A percentile compares a stretch with the other conserved stretches of the same genome.
These are phyloP conservation scores for Nothocercus nigrocapillus DNA, from an alignment of 2,113 vertebrate species.

Conservation along the genomic window DNA sequence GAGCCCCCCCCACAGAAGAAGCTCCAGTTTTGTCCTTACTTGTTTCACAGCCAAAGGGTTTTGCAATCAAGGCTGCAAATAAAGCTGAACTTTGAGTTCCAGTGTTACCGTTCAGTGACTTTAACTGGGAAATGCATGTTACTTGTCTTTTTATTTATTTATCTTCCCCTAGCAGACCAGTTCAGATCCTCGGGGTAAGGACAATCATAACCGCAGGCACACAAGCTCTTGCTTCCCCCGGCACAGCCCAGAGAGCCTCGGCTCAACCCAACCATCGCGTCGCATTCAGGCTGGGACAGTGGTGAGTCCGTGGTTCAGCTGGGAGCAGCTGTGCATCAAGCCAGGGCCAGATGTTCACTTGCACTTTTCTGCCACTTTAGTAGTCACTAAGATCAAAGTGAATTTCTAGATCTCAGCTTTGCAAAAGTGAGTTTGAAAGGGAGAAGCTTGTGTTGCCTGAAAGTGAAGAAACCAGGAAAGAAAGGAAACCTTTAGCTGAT, in stretches of 20 bases:
- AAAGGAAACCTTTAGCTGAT: neutral
- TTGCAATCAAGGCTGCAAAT: neutral
- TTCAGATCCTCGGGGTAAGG: neutral
- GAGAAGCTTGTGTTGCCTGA: neutral
- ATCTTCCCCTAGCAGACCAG: neutral
- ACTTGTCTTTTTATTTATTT: neutral
- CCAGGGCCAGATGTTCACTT: neutral
- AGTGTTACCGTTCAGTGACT: neutral
- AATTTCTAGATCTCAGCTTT: neutral
- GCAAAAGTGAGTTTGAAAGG: neutral
- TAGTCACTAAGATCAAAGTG: neutral
- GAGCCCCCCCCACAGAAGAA: neutral
- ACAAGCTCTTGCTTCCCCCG: neutral
- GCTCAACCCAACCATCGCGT: neutral
- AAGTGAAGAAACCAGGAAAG: neutral
- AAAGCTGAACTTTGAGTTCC: neutral
- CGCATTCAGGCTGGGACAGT: accelerated
- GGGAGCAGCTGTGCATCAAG: neutral
- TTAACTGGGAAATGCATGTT: neutral
- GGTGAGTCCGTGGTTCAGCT: neutral
- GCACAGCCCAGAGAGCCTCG: neutral
- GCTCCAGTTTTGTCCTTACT: neutral
- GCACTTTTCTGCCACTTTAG: neutral
- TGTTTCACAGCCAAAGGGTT: neutral
- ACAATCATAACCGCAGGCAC: too few relatives aligned